Percentiles rank a stretch among this genome's conserved stretches.
These are phyloP conservation scores for Heteractis magnifica DNA, from an alignment of 92 coral and sea anemone species.

Conservation along the genomic window DNA sequence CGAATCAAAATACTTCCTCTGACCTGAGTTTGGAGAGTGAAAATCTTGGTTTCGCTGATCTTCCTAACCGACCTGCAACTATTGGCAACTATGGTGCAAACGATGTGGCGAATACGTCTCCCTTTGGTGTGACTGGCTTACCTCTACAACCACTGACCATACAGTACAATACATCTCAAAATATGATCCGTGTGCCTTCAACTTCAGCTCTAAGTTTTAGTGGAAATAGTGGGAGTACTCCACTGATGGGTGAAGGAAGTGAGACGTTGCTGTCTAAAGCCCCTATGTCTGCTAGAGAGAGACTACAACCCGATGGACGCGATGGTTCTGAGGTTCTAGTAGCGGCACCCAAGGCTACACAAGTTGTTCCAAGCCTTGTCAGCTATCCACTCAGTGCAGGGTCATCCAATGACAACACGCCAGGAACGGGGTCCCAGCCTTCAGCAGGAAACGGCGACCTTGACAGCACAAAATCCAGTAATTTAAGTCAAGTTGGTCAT, in stretches of 20 bases:
- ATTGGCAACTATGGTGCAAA: constrained; percentile 64
- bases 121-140: not conserved
- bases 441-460: constrained; percentile 18
- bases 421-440: constrained; percentile 13
- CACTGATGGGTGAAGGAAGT: not conserved
- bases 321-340: constrained; percentile 84
- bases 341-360: constrained; percentile 46
- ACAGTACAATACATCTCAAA: constrained; percentile 10
- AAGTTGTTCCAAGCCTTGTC: constrained; percentile 17
- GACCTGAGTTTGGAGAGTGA: constrained; percentile 47
- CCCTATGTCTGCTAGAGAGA: constrained; percentile 77
- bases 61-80: constrained; percentile 63
- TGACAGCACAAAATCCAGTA: constrained; percentile 16
- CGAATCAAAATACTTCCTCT: constrained; percentile 32
- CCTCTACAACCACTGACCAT: constrained; percentile 11
- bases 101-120: constrained; percentile 29
- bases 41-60: constrained; percentile 39
- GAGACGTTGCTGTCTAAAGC: constrained; percentile 25
- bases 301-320: constrained; percentile 96
- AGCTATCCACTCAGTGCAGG: constrained; percentile 22
- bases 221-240: not conserved
- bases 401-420: constrained; percentile 10
- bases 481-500: constrained; percentile 3
- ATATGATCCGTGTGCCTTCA: constrained; percentile 11
- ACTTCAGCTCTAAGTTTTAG: constrained; percentile 7